These are phyloP conservation scores for Allacma fusca DNA, from an alignment of 2,888 invertebrate species.

Conservation along the genomic window DNA sequence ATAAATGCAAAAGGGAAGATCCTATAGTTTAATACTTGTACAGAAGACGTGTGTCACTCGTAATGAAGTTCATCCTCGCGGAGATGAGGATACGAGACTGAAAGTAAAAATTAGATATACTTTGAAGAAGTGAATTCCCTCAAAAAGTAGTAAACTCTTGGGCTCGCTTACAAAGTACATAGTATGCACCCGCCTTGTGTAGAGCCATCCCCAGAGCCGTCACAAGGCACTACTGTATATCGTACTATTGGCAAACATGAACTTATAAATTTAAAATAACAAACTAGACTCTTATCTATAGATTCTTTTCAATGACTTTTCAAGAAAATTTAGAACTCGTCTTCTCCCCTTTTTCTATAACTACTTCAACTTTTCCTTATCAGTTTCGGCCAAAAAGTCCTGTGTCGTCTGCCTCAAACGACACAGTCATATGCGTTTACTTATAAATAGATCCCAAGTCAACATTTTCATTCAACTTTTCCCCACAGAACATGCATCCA, in stretches of 20 bases:
- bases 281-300: constrained; percentile 5
- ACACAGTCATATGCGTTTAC: neutral
- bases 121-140: neutral
- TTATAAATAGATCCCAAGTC: no score
- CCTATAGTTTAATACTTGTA: neutral
- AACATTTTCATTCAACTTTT: no score
- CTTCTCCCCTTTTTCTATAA: no score
- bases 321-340: neutral
- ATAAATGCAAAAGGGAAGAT: constrained; percentile 2
- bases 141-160: constrained; percentile 9
- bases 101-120: constrained; percentile 11
- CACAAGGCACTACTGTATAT: no score
- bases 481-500: no score
- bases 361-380: neutral
- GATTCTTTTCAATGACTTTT: constrained; percentile 2
- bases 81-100: neutral
- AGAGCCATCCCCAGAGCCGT: no score
- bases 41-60: neutral
- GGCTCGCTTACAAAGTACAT: no score
- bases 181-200: no score
- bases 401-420: neutral
- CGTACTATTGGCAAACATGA: neutral
- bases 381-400: constrained; percentile 16
- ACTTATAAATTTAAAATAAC: constrained; percentile 18
- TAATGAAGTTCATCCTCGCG: neutral